Base-by-base conservation (phyloP, 2,888 invertebrate species). In the Ethmia dodecea region DNA sequence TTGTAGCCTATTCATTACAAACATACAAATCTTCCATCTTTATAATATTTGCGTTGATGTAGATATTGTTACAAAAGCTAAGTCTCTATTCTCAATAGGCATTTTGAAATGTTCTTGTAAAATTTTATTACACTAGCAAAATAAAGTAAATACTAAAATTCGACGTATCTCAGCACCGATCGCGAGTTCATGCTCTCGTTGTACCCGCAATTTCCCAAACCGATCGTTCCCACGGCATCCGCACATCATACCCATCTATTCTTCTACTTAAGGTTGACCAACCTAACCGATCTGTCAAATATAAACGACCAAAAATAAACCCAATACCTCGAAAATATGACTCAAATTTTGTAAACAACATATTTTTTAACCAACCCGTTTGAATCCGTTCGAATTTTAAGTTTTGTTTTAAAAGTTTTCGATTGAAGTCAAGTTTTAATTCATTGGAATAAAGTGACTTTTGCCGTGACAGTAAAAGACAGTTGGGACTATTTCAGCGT, bases 201-300 rank as follows among this genome's bases (percentile, higher is more conserved):
- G 45, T 52, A 55, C 43, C 56, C 49, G 60, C 48, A 47, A 46
- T 67, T 75, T 71, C 72, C 65, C 54, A 64, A 74, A 70, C 71
- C 47, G 61, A 68, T 62, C 59, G 73, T 81, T 83, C 81, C 81
- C 81, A 83, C 81, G 81, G 62, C 60, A 55, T 66, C 61, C 58
- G 64, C 62, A 68, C 74, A 73, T 77, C 77, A 60, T 56, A 60
- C 49, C 56, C 52, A 53, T 62, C 55, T n/a, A 45, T 44, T 67
- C 65, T 57, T 68, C 65, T 60, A 54, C 57, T n/a, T n/a, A n/a
- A 50, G 24, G 11, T 35, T 35, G 34, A 28, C 14, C 28, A 28
- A 28, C 14, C 26, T 26, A 28, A 58, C 47, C 42, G 53, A 59
- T 39, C 38, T 47, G 36, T 31, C 15, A 37, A 33, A 40, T 33